Conservation (phyloP, 2,797 vertebrate genomes). For the Acropternis orthonyx region DNA sequence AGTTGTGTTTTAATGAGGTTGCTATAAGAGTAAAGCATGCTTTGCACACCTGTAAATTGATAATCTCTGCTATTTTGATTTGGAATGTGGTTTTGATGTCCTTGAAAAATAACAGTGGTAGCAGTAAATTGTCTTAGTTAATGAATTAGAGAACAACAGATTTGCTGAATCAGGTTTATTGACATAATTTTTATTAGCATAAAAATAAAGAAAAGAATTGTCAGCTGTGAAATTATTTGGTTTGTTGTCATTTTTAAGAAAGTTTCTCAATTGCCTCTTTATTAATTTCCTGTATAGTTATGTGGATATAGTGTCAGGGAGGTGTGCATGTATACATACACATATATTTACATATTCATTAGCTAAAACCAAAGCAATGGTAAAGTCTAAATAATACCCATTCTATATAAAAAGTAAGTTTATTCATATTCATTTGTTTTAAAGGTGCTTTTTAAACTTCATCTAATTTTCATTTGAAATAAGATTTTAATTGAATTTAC, state of each 20-base stretch:
- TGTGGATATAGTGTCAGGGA: accelerated
- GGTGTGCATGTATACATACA: accelerated
- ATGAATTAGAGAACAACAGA: conserved; percentile 55
- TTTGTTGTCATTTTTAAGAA: conserved; percentile 39
- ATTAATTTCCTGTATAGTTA: neutral
- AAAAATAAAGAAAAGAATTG: conserved; percentile 45
- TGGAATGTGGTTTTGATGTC: conserved; percentile 73
- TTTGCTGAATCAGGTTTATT: conserved; percentile 71
- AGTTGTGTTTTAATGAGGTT: conserved; percentile 23
- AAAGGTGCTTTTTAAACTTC: neutral
- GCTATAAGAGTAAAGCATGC: conserved; percentile 8
- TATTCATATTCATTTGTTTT: neutral
- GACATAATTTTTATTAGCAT: conserved; percentile 65
- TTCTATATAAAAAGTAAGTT: neutral
- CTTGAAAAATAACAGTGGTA: conserved; percentile 71
- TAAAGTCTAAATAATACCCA: neutral
- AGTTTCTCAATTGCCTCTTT: neutral
- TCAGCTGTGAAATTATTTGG: neutral
- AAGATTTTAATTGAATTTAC: neutral
- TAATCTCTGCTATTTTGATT: conserved; percentile 69
- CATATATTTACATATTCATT: neutral
- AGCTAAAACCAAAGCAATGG: neutral
- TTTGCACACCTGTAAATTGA: conserved; percentile 52
- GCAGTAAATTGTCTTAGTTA: conserved; percentile 77
- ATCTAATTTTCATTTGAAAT: neutral